Conservation (phyloP, 2,888 invertebrate genomes). For the Lasioglossum oenotherae region DNA sequence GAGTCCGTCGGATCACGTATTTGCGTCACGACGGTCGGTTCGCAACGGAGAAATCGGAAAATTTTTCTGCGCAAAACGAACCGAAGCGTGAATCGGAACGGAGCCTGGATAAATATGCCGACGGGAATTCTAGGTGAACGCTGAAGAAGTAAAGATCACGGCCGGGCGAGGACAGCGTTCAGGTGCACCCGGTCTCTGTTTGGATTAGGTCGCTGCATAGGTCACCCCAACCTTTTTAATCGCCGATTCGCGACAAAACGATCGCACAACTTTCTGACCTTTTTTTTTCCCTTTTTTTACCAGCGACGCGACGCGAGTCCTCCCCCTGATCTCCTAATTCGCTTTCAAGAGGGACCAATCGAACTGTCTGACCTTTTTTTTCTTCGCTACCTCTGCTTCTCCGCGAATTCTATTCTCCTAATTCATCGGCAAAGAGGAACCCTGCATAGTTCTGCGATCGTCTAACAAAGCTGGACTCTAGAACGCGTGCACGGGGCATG, state of each 20-base stretch:
- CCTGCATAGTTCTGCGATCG: background rate
- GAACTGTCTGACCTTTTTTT: background rate
- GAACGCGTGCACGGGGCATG: background rate
- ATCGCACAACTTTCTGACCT: slow-evolving; percentile 18
- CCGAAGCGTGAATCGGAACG: slow-evolving; percentile 11
- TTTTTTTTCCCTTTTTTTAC: slow-evolving; percentile 19
- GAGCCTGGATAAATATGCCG: slow-evolving; percentile 3
- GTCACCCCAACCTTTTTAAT: slow-evolving; percentile 49
- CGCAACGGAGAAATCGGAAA: background rate
- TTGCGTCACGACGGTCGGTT: background rate
- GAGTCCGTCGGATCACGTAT: slow-evolving; percentile 15
- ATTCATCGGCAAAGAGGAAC: background rate
- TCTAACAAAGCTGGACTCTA: background rate
- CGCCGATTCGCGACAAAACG: slow-evolving; percentile 12
- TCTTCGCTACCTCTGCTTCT: background rate
- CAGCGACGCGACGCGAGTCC: background rate
- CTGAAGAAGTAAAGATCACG: background rate
- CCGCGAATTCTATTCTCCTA: background rate
- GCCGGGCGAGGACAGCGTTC: slow-evolving; percentile 2
- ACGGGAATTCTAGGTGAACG: background rate
- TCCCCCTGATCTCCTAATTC: background rate
- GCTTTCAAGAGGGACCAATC: background rate
- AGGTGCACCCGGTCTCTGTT: slow-evolving; percentile 28
- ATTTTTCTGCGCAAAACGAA: background rate
- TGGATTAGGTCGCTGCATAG: background rate